Evolutionary conservation across 2,113 vertebrate species (phyloP).

Genomic region (Cyanoderma ruficeps): DNA sequence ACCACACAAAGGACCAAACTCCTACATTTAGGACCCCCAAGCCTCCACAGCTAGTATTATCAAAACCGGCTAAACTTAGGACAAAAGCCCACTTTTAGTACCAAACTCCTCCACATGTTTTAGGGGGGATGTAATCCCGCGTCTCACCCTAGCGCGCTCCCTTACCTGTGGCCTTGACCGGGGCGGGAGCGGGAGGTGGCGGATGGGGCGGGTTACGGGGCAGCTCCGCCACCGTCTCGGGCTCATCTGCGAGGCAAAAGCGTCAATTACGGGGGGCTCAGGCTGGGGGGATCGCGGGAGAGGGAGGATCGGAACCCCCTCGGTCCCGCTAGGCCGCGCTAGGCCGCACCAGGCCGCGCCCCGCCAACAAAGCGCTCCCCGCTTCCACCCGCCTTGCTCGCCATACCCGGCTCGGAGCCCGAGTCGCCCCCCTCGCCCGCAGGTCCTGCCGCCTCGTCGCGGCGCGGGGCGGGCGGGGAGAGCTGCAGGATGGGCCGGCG

Average conservation of each 20-base stretch:
- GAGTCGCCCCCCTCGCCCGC: slow-evolving; percentile 19
- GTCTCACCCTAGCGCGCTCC: background rate
- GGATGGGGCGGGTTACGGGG: slow-evolving; percentile 58
- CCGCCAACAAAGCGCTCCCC: background rate
- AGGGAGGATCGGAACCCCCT: background rate
- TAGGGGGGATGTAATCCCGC: background rate
- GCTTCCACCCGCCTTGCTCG: background rate
- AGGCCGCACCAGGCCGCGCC: background rate
- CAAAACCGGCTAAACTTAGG: background rate
- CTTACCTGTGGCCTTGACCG: slow-evolving; percentile 90
- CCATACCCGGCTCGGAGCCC: slow-evolving; percentile 79
- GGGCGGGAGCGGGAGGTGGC: slow-evolving; percentile 74
- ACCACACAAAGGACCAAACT: background rate
- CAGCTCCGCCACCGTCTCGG: slow-evolving; percentile 78
- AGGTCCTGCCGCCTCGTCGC: slow-evolving; percentile 73
- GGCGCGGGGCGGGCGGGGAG: slow-evolving; percentile 81
- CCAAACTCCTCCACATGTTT: background rate
- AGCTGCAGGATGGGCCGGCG: slow-evolving; percentile 92
- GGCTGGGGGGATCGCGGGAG: background rate
- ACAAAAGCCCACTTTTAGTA: background rate
- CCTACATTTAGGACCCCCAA: background rate
- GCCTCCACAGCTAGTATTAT: background rate
- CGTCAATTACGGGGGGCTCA: background rate
- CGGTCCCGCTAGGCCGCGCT: background rate
- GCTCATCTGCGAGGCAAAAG: slow-evolving; percentile 75